A percentile compares a stretch with the other conserved stretches of the same genome.
Conservation (phyloP, 2,888 invertebrate species). For the Resseliella maxima region DNA sequence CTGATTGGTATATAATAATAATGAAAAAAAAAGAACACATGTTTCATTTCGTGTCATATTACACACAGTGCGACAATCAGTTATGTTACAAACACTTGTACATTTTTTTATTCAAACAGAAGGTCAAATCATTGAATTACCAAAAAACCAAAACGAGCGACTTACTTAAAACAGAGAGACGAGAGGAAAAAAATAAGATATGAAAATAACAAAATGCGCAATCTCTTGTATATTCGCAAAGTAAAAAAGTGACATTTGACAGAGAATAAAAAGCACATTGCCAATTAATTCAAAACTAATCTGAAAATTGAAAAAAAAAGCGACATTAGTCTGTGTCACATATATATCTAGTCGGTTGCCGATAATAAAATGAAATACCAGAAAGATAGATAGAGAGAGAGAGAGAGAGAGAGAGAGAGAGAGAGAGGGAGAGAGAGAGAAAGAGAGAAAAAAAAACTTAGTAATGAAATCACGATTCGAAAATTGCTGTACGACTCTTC, state of each 20-base stretch:
- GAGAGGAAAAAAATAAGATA: not conserved
- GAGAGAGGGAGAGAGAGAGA: too few species aligned
- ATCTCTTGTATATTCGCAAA: conserved; percentile 1
- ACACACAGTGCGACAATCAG: conserved; percentile 11
- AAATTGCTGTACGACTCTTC: not conserved
- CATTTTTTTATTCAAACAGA: not conserved
- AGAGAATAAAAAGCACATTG: not conserved
- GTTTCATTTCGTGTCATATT: conserved; percentile 28
- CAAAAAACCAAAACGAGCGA: not conserved
- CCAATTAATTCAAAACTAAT: not conserved
- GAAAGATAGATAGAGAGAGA: too few species aligned
- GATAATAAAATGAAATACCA: too few species aligned
- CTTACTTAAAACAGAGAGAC: not conserved
- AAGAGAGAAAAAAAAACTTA: not conserved
- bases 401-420: too few species aligned
- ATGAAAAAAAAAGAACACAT: conserved; percentile 49
- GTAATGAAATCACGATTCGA: not conserved
- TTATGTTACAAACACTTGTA: not conserved
- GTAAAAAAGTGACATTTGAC: not conserved
- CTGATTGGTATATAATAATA: conserved; percentile 42
- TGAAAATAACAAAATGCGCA: not conserved
- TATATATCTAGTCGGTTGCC: too few species aligned
- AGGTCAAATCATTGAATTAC: conserved; percentile 1
- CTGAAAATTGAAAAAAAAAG: conserved; percentile 11
- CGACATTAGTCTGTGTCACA: not conserved